Conservation (phyloP, 2,113 vertebrate species). For the Felis chaus region DNA sequence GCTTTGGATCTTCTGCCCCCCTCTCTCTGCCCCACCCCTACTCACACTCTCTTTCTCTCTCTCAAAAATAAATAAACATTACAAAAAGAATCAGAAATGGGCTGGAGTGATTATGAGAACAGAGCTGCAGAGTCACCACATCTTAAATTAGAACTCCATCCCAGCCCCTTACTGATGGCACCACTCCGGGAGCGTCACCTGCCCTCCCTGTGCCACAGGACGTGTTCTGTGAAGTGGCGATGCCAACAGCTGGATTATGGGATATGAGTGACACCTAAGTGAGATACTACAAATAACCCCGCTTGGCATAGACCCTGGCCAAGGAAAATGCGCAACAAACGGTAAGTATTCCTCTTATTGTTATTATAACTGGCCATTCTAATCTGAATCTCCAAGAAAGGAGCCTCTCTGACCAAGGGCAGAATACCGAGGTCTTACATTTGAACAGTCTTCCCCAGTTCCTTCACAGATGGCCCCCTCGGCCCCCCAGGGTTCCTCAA, state of each 20-base stretch:
- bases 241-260: background rate
- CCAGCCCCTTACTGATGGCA: fast-evolving
- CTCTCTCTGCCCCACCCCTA: too few relatives aligned
- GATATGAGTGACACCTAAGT: background rate
- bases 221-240: background rate
- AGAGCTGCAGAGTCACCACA: background rate
- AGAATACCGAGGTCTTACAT: background rate
- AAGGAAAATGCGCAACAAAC: background rate
- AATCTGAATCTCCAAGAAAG: background rate
- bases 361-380: background rate
- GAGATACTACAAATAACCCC: background rate
- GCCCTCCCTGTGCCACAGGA: background rate
- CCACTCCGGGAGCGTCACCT: background rate
- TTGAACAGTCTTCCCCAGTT: background rate
- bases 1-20: too few relatives aligned
- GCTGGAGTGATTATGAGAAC: background rate
- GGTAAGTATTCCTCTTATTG: background rate
- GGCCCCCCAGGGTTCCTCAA: fast-evolving
- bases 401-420: background rate
- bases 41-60: too few relatives aligned
- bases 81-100: background rate
- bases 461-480: background rate
- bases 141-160: background rate
- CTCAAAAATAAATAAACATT: too few relatives aligned
- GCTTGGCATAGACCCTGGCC: background rate